Evolutionary conservation across 2,113 vertebrate species (phyloP).

Genomic region (Merops nubicus): DNA sequence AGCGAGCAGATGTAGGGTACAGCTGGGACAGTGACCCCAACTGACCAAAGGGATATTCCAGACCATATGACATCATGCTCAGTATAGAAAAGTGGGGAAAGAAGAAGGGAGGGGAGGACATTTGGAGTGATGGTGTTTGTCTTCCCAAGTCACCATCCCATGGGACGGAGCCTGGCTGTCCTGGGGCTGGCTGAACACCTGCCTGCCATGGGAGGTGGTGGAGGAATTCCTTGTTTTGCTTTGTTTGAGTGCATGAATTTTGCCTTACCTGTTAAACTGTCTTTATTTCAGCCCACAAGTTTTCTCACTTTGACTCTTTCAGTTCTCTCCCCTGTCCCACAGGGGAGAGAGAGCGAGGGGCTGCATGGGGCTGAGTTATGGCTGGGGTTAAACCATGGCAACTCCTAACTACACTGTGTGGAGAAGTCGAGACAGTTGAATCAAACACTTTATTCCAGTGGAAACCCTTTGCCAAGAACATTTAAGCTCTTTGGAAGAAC

Average conservation of each 20-base stretch:
- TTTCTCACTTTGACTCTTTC: not conserved
- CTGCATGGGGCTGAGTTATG: not conserved
- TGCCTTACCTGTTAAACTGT: not conserved
- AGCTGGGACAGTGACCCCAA: not conserved
- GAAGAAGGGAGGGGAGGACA: not conserved
- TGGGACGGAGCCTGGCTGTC: not conserved
- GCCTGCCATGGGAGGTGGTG: not conserved
- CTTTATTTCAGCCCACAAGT: not conserved
- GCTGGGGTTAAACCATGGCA: not conserved
- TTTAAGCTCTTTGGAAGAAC: no score
- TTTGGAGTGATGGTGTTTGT: not conserved
- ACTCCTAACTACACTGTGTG: not conserved
- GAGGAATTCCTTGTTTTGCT: not conserved
- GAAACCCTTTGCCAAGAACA: no score
- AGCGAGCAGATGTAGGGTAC: no score
- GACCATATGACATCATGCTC: not conserved
- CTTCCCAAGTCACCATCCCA: not conserved
- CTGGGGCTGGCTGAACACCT: not conserved
- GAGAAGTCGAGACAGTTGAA: no score
- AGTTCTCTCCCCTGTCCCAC: not conserved
- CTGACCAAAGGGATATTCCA: not conserved
- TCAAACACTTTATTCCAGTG: no score
- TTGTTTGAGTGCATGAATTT: not conserved
- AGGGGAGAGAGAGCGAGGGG: not conserved
- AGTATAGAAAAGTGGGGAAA: not conserved